phyloP scores from a whole-genome alignment of 2,113 vertebrate genomes.

The Forbesichthys papilliferus region DNA sequence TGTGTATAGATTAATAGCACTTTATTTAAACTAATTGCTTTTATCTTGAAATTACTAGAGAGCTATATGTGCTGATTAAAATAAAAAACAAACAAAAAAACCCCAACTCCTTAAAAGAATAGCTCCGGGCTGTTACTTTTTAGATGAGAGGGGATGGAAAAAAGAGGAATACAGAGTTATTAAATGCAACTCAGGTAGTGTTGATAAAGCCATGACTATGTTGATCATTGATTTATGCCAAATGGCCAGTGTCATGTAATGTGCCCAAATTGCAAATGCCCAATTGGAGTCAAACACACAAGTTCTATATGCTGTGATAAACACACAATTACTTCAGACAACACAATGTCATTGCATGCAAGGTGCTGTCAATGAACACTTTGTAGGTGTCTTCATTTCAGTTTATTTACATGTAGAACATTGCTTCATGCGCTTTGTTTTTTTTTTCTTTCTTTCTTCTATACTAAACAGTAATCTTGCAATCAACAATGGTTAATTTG shows the following conservation, averaged over 20 bases:
- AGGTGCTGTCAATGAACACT: conserved; percentile 32
- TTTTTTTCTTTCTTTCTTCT: conserved; percentile 18
- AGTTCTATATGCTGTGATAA: conserved; percentile 30
- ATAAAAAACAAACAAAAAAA: conserved; percentile 24
- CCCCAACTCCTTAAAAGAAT: conserved; percentile 66
- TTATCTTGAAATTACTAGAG: conserved; percentile 66
- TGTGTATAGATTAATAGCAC: conserved; percentile 74
- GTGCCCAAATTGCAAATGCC: conserved; percentile 40
- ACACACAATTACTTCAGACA: conserved; percentile 46
- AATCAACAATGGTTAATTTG: conserved; percentile 28
- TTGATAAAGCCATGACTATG: conserved; percentile 78
- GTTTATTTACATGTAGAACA: conserved; percentile 26
- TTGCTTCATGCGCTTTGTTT: conserved; percentile 30
- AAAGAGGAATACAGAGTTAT: conserved; percentile 65
- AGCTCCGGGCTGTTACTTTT: conserved; percentile 76
- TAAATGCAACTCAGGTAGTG: conserved; percentile 80
- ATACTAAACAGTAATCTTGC: conserved; percentile 25
- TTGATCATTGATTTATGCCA: conserved; percentile 56
- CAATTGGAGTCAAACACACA: conserved; percentile 38
- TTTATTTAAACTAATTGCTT: conserved; percentile 77
- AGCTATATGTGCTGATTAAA: conserved; percentile 62
- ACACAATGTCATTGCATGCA: conserved; percentile 21
- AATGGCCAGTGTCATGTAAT: conserved; percentile 43
- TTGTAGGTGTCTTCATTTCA: conserved; percentile 16
- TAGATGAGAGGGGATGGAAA: conserved; percentile 25